A percentile compares a stretch with the other conserved stretches of the same genome.
Conservation (phyloP, 2,888 invertebrate genomes). For the Oligia latruncula region DNA sequence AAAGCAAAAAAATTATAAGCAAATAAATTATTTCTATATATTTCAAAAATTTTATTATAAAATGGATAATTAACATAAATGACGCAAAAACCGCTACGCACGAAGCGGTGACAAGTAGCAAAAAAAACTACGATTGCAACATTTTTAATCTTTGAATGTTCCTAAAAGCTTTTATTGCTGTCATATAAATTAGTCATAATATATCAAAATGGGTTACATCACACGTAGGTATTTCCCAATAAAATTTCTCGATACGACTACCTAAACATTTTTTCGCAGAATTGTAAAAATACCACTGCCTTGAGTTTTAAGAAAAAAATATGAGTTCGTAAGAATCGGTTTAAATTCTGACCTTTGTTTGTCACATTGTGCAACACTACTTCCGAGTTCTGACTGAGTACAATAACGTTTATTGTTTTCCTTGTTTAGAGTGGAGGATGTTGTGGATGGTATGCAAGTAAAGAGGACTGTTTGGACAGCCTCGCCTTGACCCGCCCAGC, state of each 20-base stretch:
- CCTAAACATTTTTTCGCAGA: conserved; percentile 47
- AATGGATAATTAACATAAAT: neutral
- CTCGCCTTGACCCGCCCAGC: conserved; percentile 79
- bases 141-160: conserved; percentile 46
- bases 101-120: neutral
- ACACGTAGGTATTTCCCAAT: conserved; percentile 36
- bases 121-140: conserved; percentile 20
- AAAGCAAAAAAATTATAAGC: no score
- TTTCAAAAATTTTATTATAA: neutral
- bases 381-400: conserved; percentile 73
- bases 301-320: conserved; percentile 35
- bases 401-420: conserved; percentile 73
- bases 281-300: conserved; percentile 42
- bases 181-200: conserved; percentile 31
- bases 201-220: conserved; percentile 28
- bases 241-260: conserved; percentile 31
- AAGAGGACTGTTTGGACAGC: conserved; percentile 74
- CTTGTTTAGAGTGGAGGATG: conserved; percentile 67
- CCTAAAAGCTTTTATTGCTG: conserved; percentile 55
- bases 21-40: no score
- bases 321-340: conserved; percentile 39
- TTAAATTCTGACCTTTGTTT: conserved; percentile 58
- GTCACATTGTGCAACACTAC: conserved; percentile 65
- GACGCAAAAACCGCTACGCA: neutral
- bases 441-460: conserved; percentile 60